Percentiles rank a stretch among this genome's conserved stretches.
Conservation (phyloP, 2,797 vertebrate species). For the Clarias platycephalus region DNA sequence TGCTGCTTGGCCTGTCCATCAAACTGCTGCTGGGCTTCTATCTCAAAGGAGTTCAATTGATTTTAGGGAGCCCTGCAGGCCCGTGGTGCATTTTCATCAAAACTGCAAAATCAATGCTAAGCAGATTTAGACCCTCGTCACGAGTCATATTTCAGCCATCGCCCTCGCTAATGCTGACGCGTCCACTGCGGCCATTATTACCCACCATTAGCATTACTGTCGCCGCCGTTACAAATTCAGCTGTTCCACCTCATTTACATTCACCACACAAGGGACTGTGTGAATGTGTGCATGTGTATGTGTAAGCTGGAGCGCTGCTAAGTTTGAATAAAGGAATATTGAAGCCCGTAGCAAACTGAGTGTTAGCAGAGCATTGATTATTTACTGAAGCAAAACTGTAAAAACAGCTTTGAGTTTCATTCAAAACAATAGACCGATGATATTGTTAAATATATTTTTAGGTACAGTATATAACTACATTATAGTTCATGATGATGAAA, state of each 20-base stretch:
- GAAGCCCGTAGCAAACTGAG: constrained; percentile 12
- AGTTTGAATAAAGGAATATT: constrained; percentile 36
- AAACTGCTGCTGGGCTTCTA: constrained; percentile 41
- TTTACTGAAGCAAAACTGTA: not conserved
- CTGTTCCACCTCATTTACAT: constrained; percentile 55
- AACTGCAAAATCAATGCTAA: constrained; percentile 61
- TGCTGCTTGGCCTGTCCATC: constrained; percentile 40
- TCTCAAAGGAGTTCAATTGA: constrained; percentile 54
- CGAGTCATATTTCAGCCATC: constrained; percentile 57
- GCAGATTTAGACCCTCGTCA: constrained; percentile 59
- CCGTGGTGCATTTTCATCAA: constrained; percentile 58
- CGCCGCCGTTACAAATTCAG: constrained; percentile 57
- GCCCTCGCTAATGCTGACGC: constrained; percentile 58
- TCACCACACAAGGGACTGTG: constrained; percentile 37
- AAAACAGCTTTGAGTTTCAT: constrained; percentile 1
- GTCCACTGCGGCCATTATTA: constrained; percentile 56
- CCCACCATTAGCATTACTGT: constrained; percentile 58
- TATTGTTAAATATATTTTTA: constrained; percentile 10
- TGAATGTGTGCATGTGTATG: constrained; percentile 34
- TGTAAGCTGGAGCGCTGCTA: constrained; percentile 18
- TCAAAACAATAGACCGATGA: not conserved
- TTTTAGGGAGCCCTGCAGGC: constrained; percentile 58
- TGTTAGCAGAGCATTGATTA: constrained; percentile 17
- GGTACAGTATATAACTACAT: too few species aligned
- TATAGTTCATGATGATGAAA: not conserved